These are phyloP conservation scores for Hoplodrina blanda DNA, from an alignment of 2,888 invertebrate genomes.

Conservation along the genomic window DNA sequence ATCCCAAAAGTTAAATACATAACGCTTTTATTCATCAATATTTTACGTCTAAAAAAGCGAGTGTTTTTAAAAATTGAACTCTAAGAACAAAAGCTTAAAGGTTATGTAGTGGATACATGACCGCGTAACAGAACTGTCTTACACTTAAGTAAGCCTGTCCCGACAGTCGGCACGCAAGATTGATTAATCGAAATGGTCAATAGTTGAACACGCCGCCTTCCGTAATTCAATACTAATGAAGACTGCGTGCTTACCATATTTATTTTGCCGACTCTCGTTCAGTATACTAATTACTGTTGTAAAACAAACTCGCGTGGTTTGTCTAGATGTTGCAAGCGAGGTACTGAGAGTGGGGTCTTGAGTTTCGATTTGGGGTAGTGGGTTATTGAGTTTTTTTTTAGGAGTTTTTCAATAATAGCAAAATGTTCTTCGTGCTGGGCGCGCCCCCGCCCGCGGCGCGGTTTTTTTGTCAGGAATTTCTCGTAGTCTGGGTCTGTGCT, in stretches of 20 bases:
- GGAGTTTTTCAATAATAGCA: background rate
- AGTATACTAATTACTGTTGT: conserved; percentile 38
- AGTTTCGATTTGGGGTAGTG: background rate
- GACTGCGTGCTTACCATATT: conserved; percentile 28
- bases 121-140: background rate
- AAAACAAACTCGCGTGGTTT: conserved; percentile 7
- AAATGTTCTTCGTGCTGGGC: no score
- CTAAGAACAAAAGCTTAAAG: conserved; percentile 6
- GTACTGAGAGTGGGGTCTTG: background rate
- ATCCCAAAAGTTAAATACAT: background rate
- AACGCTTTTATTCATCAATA: background rate
- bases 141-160: background rate
- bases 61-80: background rate
- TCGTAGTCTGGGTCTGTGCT: background rate
- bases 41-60: background rate
- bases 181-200: conserved; percentile 45
- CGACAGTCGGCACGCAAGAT: conserved; percentile 27
- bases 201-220: conserved; percentile 24
- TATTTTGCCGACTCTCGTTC: conserved; percentile 23
- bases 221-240: conserved; percentile 45
- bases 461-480: no score
- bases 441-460: no score
- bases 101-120: conserved; percentile 23
- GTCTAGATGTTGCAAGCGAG: background rate
- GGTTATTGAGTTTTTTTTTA: background rate